Conservation (phyloP, 2,888 invertebrate species). For the Sminthurides aquaticus region DNA sequence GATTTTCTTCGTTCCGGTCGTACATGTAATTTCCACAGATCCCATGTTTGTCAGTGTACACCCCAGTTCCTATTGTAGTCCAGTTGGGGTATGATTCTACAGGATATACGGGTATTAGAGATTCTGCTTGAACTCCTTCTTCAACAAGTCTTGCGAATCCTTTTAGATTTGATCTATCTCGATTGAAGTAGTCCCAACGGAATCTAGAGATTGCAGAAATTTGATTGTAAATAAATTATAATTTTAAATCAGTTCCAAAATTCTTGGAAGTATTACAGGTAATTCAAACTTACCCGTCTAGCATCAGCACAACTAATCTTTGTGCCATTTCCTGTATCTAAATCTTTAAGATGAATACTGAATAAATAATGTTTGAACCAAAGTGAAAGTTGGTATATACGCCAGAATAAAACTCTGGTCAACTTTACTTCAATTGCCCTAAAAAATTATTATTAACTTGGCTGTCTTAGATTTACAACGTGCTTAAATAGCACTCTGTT, state of each 20-base stretch:
- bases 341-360: too few relatives aligned
- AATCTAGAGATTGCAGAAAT: too few relatives aligned
- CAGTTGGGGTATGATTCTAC: constrained; percentile 16
- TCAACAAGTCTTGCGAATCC: not conserved
- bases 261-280: too few relatives aligned
- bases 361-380: too few relatives aligned
- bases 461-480: too few relatives aligned
- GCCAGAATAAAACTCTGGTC: too few relatives aligned
- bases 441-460: too few relatives aligned
- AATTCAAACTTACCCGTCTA: not conserved
- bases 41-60: constrained; percentile 45
- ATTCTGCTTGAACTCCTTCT: not conserved
- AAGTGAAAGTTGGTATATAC: too few relatives aligned
- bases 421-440: too few relatives aligned
- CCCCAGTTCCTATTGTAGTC: constrained; percentile 29
- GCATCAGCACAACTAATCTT: not conserved
- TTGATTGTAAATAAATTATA: too few relatives aligned
- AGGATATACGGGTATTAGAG: constrained; percentile 9
- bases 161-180: not conserved
- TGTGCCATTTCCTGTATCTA: not conserved
- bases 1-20: constrained; percentile 26
- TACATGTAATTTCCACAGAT: constrained; percentile 46
- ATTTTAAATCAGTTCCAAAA: not conserved
- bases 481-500: too few relatives aligned
- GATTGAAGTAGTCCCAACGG: constrained; percentile 14